Percentiles rank a stretch among this genome's conserved stretches.
phyloP scores from a whole-genome alignment of 2,797 vertebrate species.

The Lophius americanus region DNA sequence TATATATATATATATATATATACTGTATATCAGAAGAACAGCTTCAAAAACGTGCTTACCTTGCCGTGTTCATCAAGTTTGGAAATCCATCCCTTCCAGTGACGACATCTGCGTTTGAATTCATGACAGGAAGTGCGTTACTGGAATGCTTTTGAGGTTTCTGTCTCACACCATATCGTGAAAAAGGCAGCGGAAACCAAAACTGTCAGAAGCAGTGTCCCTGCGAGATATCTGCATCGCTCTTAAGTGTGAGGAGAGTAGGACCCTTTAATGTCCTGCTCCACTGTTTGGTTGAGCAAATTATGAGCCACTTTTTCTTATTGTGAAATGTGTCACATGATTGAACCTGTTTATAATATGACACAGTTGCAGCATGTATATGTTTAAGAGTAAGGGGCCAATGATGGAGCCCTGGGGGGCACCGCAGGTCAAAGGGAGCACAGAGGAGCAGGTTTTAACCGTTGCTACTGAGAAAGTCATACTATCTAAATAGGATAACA shows the following conservation, averaged over 20 bases:
- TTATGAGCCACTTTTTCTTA: no score
- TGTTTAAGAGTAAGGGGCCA: no score
- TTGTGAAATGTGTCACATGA: no score
- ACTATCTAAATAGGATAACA: no score
- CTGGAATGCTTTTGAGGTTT: slow-evolving; percentile 20
- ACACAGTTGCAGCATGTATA: no score
- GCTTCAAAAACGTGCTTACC: slow-evolving; percentile 74
- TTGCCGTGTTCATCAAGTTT: slow-evolving; percentile 88
- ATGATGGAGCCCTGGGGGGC: no score
- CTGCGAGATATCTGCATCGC: background rate
- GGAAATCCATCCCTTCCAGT: slow-evolving; percentile 96
- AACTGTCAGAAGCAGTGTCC: slow-evolving; percentile 24
- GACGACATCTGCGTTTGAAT: slow-evolving; percentile 80
- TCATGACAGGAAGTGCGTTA: slow-evolving; percentile 20
- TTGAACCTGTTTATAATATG: no score
- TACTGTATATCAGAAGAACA: background rate
- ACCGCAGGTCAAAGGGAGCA: background rate
- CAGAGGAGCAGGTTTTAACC: background rate
- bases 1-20: background rate
- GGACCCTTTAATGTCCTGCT: no score
- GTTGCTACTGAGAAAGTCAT: no score
- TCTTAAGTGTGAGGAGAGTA: background rate
- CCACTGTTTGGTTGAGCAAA: no score
- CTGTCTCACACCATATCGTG: slow-evolving; percentile 22
- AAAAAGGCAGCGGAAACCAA: slow-evolving; percentile 51